Conservation (phyloP, 2,888 invertebrate genomes). For the Euzophera pinguis region DNA sequence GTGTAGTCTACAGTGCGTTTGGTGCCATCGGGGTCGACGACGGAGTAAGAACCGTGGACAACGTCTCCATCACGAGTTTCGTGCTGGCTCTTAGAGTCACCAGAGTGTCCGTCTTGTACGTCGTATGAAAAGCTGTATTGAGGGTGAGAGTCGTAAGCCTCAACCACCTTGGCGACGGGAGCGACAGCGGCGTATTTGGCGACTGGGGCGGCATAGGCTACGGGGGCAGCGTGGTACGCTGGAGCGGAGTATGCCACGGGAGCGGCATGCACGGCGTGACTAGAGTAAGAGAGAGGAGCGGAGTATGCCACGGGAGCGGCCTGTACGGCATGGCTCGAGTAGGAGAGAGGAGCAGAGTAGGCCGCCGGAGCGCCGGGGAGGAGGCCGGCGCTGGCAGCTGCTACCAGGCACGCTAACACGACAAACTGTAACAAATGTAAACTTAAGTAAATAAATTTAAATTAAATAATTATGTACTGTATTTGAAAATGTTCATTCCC, state of each 20-base stretch:
- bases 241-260: constrained; percentile 40
- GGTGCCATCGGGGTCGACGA: constrained; percentile 70
- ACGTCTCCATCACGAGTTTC: constrained; percentile 72
- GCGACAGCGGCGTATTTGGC: constrained; percentile 33
- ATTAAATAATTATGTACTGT: not conserved
- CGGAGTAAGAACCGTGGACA: constrained; percentile 72
- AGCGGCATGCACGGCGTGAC: constrained; percentile 32
- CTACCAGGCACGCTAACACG: constrained; percentile 45
- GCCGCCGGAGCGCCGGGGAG: constrained; percentile 43
- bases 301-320: constrained; percentile 18
- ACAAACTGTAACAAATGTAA: constrained; percentile 45
- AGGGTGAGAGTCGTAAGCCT: constrained; percentile 46
- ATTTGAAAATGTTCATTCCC: no score
- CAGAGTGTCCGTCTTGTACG: constrained; percentile 69
- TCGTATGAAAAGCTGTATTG: constrained; percentile 69
- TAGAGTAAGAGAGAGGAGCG: constrained; percentile 9
- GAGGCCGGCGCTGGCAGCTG: constrained; percentile 45
- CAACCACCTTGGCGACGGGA: constrained; percentile 36
- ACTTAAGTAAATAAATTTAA: no score
- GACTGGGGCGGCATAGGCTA: constrained; percentile 33
- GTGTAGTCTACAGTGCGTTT: constrained; percentile 75
- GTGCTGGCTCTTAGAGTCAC: constrained; percentile 70
- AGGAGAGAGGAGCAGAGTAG: constrained; percentile 35
- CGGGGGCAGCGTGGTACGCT: constrained; percentile 34
- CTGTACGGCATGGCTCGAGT: constrained; percentile 16